Base-by-base conservation (phyloP, 1,140 invertebrate genomes). In the Nylanderia fulva region DNA sequence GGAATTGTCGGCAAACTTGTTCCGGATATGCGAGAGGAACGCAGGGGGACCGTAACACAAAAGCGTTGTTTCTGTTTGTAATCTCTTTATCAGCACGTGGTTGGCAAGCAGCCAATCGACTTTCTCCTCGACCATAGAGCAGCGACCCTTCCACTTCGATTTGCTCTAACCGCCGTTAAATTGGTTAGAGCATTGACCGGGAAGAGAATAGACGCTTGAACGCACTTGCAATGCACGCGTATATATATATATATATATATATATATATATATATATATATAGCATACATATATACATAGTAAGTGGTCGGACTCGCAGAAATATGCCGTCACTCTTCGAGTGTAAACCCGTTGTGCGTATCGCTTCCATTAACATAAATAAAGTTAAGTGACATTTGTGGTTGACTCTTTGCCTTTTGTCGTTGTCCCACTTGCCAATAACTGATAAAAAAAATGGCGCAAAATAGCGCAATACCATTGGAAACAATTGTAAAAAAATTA, bases 1-100 rank as follows among this genome's bases (percentile, higher is more conserved):
- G 13, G 15, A 54, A 54, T 39, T 21, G 33, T 29, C 45, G 61
- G 15, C 76, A 71, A 48, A 80, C 77, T 71, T 71, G 33, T 69
- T 80, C 13, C 5, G 39, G 52, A 48, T 27, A 39, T 52, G 71
- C 71, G 33, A 29, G 18, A 56, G 52, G 18, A 56, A 58, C 21
- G 71, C 71, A 60, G 13, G 6, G 54, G 24, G 52, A 36, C 56
- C 76, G 76, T 54, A n/a, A n/a, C 29, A 88, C 91, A 90, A 86
- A 91, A 92, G 89, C 85, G 90, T 92, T 90, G 92, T 91, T 93
- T 91, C 84, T 84, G 64, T 84, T 85, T 63, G 86, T 92, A 92
- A 93, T 93, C 91, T 92, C 91, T 93, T 93, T 93, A 93, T 93
- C 92, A 89, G 92, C 91, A 86, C 88, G 89, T 92, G 90, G 85